Conservation (phyloP, 92 coral and sea anemone genomes). For the Zoanthus gigantus region DNA sequence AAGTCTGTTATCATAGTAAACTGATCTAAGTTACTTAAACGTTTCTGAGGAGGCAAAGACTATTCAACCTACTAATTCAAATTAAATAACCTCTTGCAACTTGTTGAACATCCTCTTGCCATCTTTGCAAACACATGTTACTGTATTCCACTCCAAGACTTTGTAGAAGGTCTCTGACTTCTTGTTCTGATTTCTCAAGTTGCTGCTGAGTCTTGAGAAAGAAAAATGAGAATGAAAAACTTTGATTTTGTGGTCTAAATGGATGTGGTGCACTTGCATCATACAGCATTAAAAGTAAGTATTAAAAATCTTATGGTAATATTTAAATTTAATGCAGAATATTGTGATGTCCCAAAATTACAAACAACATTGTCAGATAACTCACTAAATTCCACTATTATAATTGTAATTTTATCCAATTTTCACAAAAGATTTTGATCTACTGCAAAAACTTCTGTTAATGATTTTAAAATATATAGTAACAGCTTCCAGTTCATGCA, state of each 20-base stretch:
- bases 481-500: neutral
- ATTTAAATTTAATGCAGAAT: neutral
- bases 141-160: slow-evolving; percentile 30
- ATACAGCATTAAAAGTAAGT: neutral
- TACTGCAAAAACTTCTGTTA: neutral
- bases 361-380: neutral
- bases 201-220: slow-evolving; percentile 30
- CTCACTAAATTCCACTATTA: neutral
- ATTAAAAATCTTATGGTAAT: neutral
- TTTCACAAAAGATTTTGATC: neutral
- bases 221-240: neutral
- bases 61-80: neutral
- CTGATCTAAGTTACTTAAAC: too few relatives aligned
- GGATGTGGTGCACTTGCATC: neutral
- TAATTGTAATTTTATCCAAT: neutral
- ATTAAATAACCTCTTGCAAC: slow-evolving; percentile 63
- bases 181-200: slow-evolving; percentile 1
- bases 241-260: neutral
- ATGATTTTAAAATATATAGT: too few relatives aligned
- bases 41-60: neutral
- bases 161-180: slow-evolving; percentile 9
- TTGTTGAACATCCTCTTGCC: slow-evolving; percentile 55
- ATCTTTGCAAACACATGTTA: slow-evolving; percentile 8
- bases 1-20: neutral
- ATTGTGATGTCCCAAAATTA: neutral